phyloP scores from a whole-genome alignment of 2,113 vertebrate species.

The Hippolais icterina region DNA sequence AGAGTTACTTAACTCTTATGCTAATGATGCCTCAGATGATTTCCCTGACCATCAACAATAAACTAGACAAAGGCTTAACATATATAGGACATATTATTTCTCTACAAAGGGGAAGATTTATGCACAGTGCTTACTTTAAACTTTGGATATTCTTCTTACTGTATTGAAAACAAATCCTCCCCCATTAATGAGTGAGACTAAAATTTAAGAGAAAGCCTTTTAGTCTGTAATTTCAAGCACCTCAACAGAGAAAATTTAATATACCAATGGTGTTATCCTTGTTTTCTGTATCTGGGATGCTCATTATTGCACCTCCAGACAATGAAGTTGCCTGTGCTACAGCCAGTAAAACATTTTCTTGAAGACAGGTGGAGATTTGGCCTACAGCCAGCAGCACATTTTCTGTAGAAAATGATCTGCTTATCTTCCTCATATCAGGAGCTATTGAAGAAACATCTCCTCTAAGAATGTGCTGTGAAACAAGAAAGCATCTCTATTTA shows the following conservation, averaged over 20 bases:
- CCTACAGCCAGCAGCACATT: accelerated
- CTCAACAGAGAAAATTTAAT: not conserved
- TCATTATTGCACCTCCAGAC: not conserved
- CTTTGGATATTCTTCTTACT: not conserved
- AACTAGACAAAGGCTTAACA: not conserved
- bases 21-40: not conserved
- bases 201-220: not conserved
- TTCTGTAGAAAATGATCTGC: not conserved
- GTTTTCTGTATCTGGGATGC: not conserved
- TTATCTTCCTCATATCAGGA: not conserved
- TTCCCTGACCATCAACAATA: not conserved
- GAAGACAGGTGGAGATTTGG: not conserved
- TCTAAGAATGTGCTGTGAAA: not conserved
- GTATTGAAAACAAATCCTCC: not conserved
- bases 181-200: not conserved
- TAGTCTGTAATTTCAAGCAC: not conserved
- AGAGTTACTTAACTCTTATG: not conserved
- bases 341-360: not conserved
- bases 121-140: not conserved
- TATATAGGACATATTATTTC: not conserved
- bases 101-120: not conserved
- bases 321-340: not conserved
- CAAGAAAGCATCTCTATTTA: not conserved
- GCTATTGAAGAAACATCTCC: not conserved
- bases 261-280: not conserved